These are phyloP conservation scores for Aphidius ervi DNA, from an alignment of 1,140 invertebrate species.

Conservation along the genomic window DNA sequence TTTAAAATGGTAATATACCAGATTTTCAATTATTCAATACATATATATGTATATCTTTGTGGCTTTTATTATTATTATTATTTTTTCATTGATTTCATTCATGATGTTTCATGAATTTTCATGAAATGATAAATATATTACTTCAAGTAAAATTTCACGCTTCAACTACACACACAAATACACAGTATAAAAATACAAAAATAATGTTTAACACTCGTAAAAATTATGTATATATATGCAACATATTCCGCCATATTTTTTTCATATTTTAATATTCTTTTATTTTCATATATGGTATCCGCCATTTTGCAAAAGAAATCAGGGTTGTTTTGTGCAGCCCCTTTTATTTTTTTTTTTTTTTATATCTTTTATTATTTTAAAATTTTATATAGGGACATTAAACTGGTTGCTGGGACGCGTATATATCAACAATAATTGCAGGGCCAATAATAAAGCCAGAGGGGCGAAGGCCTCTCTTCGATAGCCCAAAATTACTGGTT, in stretches of 20 bases:
- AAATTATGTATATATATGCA: constrained; percentile 1
- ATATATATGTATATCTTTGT: too few species aligned
- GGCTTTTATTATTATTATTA: too few species aligned
- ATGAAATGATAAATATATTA: too few species aligned
- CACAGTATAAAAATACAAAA: too few species aligned
- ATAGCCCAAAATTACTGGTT: constrained; percentile 48
- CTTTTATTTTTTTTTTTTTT: constrained; percentile 2
- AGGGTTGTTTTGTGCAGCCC: too few species aligned
- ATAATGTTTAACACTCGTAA: too few species aligned
- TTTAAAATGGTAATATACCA: too few species aligned
- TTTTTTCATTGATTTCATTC: too few species aligned
- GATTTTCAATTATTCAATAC: too few species aligned
- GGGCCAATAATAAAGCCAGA: constrained; percentile 53
- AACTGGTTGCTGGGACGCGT: constrained; percentile 42
- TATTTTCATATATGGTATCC: constrained; percentile 1
- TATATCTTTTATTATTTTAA: constrained; percentile 28
- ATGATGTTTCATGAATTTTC: too few species aligned
- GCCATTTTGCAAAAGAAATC: constrained; percentile 2
- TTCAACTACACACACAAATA: background rate
- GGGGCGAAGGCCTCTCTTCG: constrained; percentile 37
- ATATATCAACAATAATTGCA: constrained; percentile 53
- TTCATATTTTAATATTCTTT: constrained; percentile 1
- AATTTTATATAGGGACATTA: constrained; percentile 41
- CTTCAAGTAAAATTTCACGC: constrained; percentile 1
- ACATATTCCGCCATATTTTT: constrained; percentile 9